Evolutionary conservation across 2,888 invertebrate species (phyloP).

Genomic region (Hemaris fuciformis): DNA sequence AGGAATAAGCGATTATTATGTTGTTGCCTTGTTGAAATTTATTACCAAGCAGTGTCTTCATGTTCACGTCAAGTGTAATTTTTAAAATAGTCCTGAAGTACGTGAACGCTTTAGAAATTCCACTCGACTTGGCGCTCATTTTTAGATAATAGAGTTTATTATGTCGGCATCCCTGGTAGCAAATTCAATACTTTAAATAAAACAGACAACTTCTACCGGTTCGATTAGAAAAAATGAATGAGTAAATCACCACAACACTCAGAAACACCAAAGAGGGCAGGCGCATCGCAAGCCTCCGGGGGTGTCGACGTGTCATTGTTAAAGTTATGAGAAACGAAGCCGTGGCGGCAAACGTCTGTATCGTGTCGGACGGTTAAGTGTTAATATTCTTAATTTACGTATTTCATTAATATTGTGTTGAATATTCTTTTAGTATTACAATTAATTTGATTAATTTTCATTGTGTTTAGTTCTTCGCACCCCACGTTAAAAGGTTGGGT

Average conservation of each 20-base stretch:
- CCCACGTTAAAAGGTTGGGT: background rate
- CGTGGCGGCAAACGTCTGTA: background rate
- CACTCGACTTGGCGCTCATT: background rate
- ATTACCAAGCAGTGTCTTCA: constrained; percentile 7
- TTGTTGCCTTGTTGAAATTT: background rate
- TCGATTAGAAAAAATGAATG: background rate
- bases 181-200: background rate
- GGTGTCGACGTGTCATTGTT: constrained; percentile 1
- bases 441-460: background rate
- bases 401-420: background rate
- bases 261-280: background rate
- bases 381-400: background rate
- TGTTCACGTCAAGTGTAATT: background rate
- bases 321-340: background rate
- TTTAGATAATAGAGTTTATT: background rate
- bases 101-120: background rate
- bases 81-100: background rate
- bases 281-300: background rate
- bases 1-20: background rate
- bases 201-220: background rate
- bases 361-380: background rate
- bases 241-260: background rate
- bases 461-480: background rate
- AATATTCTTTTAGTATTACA: background rate
- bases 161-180: background rate